These are phyloP conservation scores for Cricetomys ansorgei DNA, from an alignment of 2,113 vertebrate genomes.

Conservation along the genomic window DNA sequence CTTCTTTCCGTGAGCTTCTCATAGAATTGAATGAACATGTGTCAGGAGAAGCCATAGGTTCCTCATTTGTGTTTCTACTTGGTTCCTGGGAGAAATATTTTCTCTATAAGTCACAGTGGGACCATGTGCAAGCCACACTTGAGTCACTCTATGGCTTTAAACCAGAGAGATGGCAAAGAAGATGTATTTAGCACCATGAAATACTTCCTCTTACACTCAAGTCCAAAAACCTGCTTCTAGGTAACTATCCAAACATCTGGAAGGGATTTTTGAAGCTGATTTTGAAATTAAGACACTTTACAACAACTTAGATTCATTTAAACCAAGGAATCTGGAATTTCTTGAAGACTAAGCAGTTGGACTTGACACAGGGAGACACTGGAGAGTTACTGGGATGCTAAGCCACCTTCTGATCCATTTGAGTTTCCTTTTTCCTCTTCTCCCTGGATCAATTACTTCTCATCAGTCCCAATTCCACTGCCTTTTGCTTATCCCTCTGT, in stretches of 20 bases:
- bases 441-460: not conserved
- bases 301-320: not conserved
- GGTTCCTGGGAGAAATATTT: not conserved
- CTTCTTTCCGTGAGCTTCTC: not conserved
- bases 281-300: not conserved
- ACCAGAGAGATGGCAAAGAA: not conserved
- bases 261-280: not conserved
- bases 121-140: not conserved
- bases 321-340: not conserved
- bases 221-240: not conserved
- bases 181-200: not conserved
- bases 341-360: not conserved
- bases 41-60: not conserved
- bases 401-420: not conserved
- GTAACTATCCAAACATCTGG: not conserved
- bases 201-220: not conserved
- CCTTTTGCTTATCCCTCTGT: not conserved
- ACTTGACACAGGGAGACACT: not conserved
- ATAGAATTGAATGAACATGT: not conserved
- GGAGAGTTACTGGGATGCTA: not conserved
- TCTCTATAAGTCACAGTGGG: not conserved
- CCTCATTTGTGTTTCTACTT: not conserved
- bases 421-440: not conserved
- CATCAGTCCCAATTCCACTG: not conserved
- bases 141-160: slow-evolving; percentile 7